Evolutionary conservation across 1,140 invertebrate genomes (phyloP).

Genomic region (Euborellia annulipes): DNA sequence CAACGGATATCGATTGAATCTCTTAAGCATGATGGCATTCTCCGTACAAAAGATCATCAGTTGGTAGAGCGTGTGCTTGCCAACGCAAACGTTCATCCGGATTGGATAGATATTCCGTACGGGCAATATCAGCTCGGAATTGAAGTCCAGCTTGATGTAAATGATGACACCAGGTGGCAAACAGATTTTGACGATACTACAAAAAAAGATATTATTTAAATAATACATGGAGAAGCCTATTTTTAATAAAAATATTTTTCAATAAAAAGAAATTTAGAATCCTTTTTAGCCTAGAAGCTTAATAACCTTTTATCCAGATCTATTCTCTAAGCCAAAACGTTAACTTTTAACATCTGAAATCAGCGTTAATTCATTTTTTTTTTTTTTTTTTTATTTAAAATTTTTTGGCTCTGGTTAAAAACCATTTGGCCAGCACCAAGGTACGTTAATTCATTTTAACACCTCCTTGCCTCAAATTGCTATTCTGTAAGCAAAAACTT

Average conservation of each 20-base stretch:
- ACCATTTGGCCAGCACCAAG: too few relatives aligned
- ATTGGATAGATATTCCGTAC: slow-evolving; percentile 96
- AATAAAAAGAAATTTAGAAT: background rate
- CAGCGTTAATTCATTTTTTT: too few relatives aligned
- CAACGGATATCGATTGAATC: slow-evolving; percentile 96
- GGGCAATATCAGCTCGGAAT: slow-evolving; percentile 83
- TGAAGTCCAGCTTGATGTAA: slow-evolving; percentile 76
- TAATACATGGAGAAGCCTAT: too few relatives aligned
- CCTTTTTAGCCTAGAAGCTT: too few relatives aligned
- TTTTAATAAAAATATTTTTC: background rate
- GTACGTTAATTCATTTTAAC: too few relatives aligned
- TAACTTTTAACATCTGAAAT: too few relatives aligned
- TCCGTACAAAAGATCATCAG: slow-evolving; percentile 97
- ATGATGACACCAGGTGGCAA: slow-evolving; percentile 88
- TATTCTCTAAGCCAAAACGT: too few relatives aligned
- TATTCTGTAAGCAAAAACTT: too few relatives aligned
- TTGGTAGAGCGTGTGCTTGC: slow-evolving; percentile 92
- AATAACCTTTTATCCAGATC: too few relatives aligned
- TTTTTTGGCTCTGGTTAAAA: too few relatives aligned
- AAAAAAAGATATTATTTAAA: slow-evolving; percentile 19
- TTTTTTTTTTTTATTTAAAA: too few relatives aligned
- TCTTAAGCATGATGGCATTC: slow-evolving; percentile 95
- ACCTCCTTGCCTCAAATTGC: too few relatives aligned
- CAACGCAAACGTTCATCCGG: slow-evolving; percentile 94
- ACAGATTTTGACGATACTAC: slow-evolving; percentile 82